Conservation (phyloP, 2,888 invertebrate species). For the Pollenia amentaria region DNA sequence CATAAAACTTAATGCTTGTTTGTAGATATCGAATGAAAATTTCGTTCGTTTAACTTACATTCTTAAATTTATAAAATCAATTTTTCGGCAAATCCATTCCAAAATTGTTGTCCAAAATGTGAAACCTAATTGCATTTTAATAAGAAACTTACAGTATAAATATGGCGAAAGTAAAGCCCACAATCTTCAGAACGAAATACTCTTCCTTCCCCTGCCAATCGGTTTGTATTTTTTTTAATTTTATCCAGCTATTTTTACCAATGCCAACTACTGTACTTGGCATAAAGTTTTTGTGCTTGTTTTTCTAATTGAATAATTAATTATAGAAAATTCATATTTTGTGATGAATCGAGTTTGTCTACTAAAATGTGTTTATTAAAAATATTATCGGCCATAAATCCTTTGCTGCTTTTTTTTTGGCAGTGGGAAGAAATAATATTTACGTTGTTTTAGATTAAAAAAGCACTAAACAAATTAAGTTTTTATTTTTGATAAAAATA, state of each 20-base stretch:
- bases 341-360: not conserved
- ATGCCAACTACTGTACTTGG: not conserved
- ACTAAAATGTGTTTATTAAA: not conserved
- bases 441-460: not conserved
- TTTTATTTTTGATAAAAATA: no score
- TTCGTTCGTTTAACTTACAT: no score
- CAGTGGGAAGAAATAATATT: not conserved
- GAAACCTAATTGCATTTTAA: no score
- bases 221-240: not conserved
- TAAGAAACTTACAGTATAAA: no score
- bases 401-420: not conserved
- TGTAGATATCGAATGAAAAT: no score
- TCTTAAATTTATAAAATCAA: no score
- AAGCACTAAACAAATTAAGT: not conserved
- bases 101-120: no score
- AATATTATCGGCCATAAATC: not conserved
- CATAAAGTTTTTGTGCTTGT: not conserved
- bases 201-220: no score
- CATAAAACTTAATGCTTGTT: no score
- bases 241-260: not conserved
- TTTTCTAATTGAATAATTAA: not conserved
- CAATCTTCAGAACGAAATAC: no score
- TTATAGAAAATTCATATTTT: slow-evolving; percentile 2
- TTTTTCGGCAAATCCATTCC: no score
- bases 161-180: no score